Conservation (phyloP, 2,113 vertebrate species). For the Pionites leucogaster region DNA sequence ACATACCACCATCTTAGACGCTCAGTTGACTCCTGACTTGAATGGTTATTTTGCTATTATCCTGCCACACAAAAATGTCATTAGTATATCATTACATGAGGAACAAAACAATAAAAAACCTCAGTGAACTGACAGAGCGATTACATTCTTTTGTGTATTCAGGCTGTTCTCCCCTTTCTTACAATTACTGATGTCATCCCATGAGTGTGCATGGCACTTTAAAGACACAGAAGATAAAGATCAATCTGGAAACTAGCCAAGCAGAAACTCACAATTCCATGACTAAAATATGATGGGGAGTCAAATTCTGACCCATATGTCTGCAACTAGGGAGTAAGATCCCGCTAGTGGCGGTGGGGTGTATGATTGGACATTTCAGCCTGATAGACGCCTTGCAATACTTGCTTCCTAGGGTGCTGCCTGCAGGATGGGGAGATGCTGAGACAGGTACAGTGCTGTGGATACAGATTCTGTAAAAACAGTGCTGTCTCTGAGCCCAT, state of each 20-base stretch:
- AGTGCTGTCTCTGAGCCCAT: not conserved
- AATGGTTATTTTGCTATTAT: not conserved
- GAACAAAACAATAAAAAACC: not conserved
- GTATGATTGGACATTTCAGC: not conserved
- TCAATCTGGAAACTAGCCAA: not conserved
- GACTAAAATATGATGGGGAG: not conserved
- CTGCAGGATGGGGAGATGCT: not conserved
- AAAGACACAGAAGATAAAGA: not conserved
- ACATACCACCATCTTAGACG: not conserved
- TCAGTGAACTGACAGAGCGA: not conserved
- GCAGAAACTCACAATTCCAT: not conserved
- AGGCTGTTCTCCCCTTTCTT: not conserved
- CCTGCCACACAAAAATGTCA: not conserved
- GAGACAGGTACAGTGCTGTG: not conserved
- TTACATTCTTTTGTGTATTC: not conserved
- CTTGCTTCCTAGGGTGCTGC: not conserved
- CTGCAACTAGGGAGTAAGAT: not conserved
- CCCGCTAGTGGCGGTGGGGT: not conserved
- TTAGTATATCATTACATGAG: not conserved
- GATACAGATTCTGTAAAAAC: not conserved
- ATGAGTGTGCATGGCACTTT: not conserved
- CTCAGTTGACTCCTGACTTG: not conserved
- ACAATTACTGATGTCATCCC: not conserved
- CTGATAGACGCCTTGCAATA: not conserved
- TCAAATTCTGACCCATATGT: not conserved